These are phyloP conservation scores for Lagopus leucura DNA, from an alignment of 2,113 vertebrate genomes.

Conservation along the genomic window DNA sequence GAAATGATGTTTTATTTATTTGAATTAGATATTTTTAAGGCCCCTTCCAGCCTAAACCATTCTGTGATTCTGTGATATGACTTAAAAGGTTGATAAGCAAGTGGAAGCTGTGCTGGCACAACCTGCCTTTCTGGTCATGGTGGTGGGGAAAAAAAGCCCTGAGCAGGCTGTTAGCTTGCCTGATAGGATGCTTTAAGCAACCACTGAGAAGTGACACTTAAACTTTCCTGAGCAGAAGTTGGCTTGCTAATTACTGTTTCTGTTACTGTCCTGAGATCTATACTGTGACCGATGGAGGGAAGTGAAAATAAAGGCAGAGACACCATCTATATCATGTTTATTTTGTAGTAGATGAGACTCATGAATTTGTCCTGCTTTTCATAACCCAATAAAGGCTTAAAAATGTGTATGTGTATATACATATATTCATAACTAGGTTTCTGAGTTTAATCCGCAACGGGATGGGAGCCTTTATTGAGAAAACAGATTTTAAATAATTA, in stretches of 20 bases:
- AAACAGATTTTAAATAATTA: conserved; percentile 52
- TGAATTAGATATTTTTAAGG: too few species aligned
- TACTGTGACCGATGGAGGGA: background rate
- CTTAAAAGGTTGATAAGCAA: background rate
- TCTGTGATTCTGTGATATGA: too few species aligned
- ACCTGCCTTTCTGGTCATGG: background rate
- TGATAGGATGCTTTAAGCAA: background rate
- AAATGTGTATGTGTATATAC: background rate
- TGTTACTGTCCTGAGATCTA: background rate
- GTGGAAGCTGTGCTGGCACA: background rate
- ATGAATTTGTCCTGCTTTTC: background rate
- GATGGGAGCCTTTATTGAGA: background rate
- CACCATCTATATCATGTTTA: background rate
- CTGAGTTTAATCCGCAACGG: background rate
- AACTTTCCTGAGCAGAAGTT: background rate
- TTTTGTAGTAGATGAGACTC: background rate
- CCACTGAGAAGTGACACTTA: background rate
- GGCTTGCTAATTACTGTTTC: conserved; percentile 8
- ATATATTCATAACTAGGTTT: background rate
- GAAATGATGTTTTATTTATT: background rate
- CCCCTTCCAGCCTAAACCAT: too few species aligned
- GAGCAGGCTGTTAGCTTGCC: background rate
- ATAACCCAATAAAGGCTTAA: background rate
- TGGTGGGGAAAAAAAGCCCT: background rate
- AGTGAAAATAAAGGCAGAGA: conserved; percentile 6